Evolutionary conservation across 2,888 invertebrate species (phyloP).

Genomic region (Deroplatys truncata): DNA sequence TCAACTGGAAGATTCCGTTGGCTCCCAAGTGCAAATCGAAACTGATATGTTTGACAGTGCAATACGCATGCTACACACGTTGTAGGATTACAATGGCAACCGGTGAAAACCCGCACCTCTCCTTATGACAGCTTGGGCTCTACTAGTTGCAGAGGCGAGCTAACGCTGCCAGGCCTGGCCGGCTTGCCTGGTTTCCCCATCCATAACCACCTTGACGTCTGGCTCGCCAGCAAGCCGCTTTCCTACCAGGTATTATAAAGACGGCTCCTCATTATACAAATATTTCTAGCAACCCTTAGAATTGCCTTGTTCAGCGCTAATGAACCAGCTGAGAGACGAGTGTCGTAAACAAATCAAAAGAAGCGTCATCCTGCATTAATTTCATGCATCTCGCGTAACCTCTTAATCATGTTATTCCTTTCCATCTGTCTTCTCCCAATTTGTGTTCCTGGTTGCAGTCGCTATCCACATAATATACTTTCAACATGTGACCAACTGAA

Average conservation of each 20-base stretch:
- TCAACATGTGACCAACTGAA: no score
- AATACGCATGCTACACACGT: background rate
- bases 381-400: background rate
- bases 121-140: background rate
- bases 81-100: background rate
- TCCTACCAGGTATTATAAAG: background rate
- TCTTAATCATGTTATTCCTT: no score
- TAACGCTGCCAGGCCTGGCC: background rate
- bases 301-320: background rate
- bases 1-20: no score
- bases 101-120: background rate
- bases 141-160: background rate
- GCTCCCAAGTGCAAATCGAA: background rate
- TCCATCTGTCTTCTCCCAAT: no score
- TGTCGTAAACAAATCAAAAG: background rate
- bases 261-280: background rate
- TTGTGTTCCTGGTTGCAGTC: no score
- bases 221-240: background rate
- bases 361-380: background rate
- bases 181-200: background rate
- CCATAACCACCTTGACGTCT: background rate
- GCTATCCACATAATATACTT: no score
- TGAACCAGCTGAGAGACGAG: background rate
- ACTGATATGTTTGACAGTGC: background rate
- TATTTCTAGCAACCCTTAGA: background rate